phyloP scores from a whole-genome alignment of 2,797 vertebrate species.

The Myotis myotis region DNA sequence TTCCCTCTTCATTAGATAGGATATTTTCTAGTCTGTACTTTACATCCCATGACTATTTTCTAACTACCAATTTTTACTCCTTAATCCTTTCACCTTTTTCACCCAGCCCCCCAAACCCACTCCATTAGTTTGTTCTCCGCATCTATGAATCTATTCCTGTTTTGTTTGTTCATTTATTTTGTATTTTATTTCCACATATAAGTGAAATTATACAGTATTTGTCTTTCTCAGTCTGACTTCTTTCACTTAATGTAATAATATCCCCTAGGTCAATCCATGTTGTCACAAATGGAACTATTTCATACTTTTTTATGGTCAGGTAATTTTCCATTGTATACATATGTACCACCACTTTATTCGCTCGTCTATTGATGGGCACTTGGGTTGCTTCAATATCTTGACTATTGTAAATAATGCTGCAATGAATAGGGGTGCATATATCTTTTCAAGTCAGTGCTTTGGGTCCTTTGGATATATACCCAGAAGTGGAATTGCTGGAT shows the following conservation, averaged over 20 bases:
- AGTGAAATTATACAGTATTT: background rate
- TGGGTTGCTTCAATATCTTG: background rate
- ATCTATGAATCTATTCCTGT: background rate
- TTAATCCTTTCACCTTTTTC: background rate
- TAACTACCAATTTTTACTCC: background rate
- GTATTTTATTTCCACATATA: background rate
- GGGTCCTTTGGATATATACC: background rate
- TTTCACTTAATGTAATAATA: background rate
- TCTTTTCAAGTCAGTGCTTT: background rate
- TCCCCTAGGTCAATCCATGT: background rate
- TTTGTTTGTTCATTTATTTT: background rate
- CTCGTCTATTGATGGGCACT: background rate
- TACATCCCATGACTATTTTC: background rate
- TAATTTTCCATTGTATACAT: background rate
- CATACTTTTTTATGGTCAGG: background rate
- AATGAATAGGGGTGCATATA: background rate
- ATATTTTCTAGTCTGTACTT: background rate
- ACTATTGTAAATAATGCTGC: background rate
- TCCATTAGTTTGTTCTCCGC: background rate
- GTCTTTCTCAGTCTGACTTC: background rate
- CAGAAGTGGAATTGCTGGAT: background rate
- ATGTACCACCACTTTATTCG: background rate
- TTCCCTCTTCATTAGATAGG: no score
- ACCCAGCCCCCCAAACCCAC: background rate
- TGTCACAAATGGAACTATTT: background rate